Base-by-base conservation (phyloP, 2,888 invertebrate species). In the Pseudolycoriella hygida region DNA sequence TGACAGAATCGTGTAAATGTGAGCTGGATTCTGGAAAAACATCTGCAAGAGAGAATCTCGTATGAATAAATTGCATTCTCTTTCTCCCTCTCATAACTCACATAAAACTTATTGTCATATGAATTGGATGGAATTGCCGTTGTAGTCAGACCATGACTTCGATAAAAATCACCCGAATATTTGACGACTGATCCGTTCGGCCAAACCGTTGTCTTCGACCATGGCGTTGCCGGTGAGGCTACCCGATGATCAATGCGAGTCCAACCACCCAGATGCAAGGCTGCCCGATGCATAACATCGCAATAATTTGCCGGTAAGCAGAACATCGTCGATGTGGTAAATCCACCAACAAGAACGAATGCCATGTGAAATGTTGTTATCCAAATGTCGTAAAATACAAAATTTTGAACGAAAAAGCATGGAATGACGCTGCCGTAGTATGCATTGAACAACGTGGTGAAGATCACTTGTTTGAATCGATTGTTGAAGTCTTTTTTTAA, bases 351-450 rank as follows among this genome's bases (percentile, higher is more conserved):
- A 75, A 88, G 90, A 41, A 88, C 80, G 53, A 92, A 77, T 19
- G 80, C 70, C 11, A 84, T 76, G 59, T 94, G 89, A 59, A 88
- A 86, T 0, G 82, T 74, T 8, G 86, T 83, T 71, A 83, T 86
- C 59, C 79, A 73, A 2, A 80, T 74, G 63, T 92, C 89, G 60
- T 89, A 92, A 60, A 85, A 80, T 8, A 84, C 66, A 56, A 68
- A 74, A 43, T 72, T 67, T 71, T 85, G 84, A 30, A 87, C 82
- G 70, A 93, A 89, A 59, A 85, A 82, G 56, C 87, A 83, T 0
- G 93, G 93, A 47, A 93, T 75, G 57, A 90, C 83, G 46, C 87
- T 83, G 38, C 86, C 78, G 60, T 89, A 90, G 60, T 92, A 93
- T 0, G 89, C 84, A 53, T 82, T 84, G 5, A 86, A 64, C 39